phyloP scores from a whole-genome alignment of 2,113 vertebrate genomes.

The Dermatemys mawii region DNA sequence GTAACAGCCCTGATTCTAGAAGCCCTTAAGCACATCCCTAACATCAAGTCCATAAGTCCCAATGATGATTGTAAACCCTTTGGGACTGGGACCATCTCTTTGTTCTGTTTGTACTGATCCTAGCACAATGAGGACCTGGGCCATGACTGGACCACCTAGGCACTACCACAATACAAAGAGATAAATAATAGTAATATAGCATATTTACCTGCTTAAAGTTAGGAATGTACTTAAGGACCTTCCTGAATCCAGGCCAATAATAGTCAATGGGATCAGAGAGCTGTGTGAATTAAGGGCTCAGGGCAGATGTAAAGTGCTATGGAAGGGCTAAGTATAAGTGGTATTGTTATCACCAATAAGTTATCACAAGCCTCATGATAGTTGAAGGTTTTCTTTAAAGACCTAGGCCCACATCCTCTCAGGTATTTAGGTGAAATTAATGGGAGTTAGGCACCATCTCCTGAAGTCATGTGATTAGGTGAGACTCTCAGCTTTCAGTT shows the following conservation, averaged over 20 bases:
- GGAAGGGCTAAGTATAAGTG: background rate
- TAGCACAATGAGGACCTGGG: slow-evolving; percentile 26
- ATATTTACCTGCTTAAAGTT: background rate
- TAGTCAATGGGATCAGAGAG: background rate
- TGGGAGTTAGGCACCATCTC: background rate
- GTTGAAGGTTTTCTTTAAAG: background rate
- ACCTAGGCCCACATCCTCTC: background rate
- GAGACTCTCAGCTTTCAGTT: background rate
- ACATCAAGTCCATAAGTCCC: background rate
- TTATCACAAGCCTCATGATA: background rate
- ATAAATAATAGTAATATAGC: background rate
- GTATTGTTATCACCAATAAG: background rate
- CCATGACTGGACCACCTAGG: slow-evolving; percentile 22
- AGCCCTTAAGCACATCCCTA: background rate
- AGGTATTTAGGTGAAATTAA: background rate
- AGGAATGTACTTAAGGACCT: background rate
- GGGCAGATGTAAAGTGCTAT: too few species aligned
- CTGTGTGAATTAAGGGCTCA: background rate
- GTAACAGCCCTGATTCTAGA: background rate
- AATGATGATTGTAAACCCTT: background rate
- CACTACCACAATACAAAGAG: rapidly evolving
- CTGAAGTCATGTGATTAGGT: background rate
- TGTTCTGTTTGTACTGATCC: slow-evolving; percentile 26
- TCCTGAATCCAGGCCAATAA: background rate
- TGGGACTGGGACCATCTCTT: slow-evolving; percentile 24